Evolutionary conservation across 2,797 vertebrate species (phyloP).

Genomic region (Poecilia velifera): DNA sequence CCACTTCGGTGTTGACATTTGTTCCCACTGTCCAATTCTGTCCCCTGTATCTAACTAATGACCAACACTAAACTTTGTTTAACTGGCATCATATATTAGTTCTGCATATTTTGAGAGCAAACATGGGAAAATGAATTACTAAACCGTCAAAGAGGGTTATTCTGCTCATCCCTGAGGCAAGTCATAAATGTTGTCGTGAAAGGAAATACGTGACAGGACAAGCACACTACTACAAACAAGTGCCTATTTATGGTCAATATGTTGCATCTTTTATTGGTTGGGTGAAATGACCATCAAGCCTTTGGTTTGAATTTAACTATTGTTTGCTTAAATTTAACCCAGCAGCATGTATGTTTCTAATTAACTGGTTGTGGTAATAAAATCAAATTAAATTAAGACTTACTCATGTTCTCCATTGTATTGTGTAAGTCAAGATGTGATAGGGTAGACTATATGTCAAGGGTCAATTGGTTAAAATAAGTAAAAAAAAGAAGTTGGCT

Average conservation of each 20-base stretch:
- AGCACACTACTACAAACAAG: background rate
- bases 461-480: background rate
- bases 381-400: background rate
- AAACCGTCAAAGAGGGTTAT: background rate
- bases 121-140: background rate
- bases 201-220: conserved; percentile 2
- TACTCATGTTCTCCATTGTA: background rate
- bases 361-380: background rate
- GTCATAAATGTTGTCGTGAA: background rate
- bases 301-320: background rate
- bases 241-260: background rate
- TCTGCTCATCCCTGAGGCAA: background rate
- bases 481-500: background rate
- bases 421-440: background rate
- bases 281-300: background rate
- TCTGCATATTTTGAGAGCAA: background rate
- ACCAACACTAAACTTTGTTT: background rate
- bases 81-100: background rate
- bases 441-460: background rate
- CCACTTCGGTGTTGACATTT: background rate
- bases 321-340: background rate
- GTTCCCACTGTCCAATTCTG: background rate
- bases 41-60: background rate
- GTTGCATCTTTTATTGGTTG: background rate
- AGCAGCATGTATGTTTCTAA: background rate